Evolutionary conservation across 2,797 vertebrate species (phyloP).

Genomic region (Tapera naevia): DNA sequence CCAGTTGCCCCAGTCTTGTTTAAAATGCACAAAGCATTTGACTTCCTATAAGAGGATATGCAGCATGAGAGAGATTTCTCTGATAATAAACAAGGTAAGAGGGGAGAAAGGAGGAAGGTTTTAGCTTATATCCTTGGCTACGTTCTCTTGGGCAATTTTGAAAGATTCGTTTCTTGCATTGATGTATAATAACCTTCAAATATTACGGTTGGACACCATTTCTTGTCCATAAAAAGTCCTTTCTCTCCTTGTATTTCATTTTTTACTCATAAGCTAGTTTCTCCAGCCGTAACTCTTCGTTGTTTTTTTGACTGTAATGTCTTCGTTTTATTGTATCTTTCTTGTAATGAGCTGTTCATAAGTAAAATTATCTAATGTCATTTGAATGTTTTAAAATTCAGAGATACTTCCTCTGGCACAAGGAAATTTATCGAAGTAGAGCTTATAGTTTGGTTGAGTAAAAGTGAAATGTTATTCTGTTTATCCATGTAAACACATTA

Average conservation of each 20-base stretch:
- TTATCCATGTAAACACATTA: not conserved
- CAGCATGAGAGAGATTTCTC: constrained; percentile 15
- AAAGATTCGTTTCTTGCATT: constrained; percentile 40
- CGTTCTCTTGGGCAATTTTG: constrained; percentile 41
- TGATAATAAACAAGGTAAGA: constrained; percentile 42
- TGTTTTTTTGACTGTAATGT: not conserved
- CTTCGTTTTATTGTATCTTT: not conserved
- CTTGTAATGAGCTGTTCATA: not conserved
- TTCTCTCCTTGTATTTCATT: constrained; percentile 2
- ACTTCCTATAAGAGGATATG: constrained; percentile 5
- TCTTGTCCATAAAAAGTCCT: constrained; percentile 4
- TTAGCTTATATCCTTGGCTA: not conserved
- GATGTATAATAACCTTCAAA: constrained; percentile 42
- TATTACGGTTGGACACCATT: not conserved
- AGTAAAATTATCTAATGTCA: not conserved
- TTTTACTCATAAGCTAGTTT: constrained; percentile 16
- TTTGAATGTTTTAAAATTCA: constrained; percentile 3
- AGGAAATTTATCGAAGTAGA: not conserved
- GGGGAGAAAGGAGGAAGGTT: not conserved
- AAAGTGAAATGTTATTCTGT: not conserved
- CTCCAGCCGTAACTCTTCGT: not conserved
- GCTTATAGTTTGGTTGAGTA: not conserved
- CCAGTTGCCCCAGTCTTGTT: constrained; percentile 19
- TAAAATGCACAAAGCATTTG: constrained; percentile 32
- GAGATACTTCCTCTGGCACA: not conserved